These are phyloP conservation scores for Steinernema carpocapsae DNA, from an alignment of 2,888 invertebrate genomes.

Conservation along the genomic window DNA sequence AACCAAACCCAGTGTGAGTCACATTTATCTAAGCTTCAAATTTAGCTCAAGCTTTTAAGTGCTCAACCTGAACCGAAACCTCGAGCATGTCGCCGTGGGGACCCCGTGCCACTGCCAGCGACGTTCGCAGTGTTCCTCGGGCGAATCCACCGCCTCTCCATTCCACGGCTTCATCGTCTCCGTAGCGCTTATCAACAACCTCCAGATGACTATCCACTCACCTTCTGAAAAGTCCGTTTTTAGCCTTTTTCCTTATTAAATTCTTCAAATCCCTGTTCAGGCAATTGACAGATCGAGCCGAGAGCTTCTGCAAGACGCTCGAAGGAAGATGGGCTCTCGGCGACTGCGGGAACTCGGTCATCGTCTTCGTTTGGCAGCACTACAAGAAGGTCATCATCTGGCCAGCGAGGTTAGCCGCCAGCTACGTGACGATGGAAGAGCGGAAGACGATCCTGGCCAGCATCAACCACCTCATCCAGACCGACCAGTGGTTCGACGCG, in stretches of 20 bases:
- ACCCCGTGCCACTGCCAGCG: slow-evolving; percentile 68
- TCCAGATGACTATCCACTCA: slow-evolving; percentile 67
- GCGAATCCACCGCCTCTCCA: slow-evolving; percentile 49
- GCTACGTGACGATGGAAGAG: slow-evolving; percentile 63
- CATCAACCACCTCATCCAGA: slow-evolving; percentile 63
- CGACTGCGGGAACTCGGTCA: slow-evolving; percentile 68
- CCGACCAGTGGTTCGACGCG: slow-evolving; percentile 64
- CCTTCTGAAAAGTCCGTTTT: slow-evolving; percentile 63
- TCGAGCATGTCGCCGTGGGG: slow-evolving; percentile 60
- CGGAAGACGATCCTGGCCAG: slow-evolving; percentile 57
- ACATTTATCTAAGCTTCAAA: too few species aligned
- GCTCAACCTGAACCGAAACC: slow-evolving; percentile 56
- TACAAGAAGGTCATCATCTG: slow-evolving; percentile 68
- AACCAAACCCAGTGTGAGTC: slow-evolving; percentile 64
- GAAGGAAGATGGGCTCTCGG: slow-evolving; percentile 69
- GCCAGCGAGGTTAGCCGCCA: slow-evolving; percentile 66
- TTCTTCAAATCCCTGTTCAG: slow-evolving; percentile 43
- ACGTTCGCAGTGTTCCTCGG: slow-evolving; percentile 60
- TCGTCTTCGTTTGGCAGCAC: slow-evolving; percentile 68
- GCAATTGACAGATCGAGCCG: slow-evolving; percentile 64
- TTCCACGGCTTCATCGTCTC: slow-evolving; percentile 68
- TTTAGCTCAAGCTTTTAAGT: slow-evolving; percentile 48
- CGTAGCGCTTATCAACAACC: slow-evolving; percentile 64
- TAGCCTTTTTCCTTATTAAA: not conserved
- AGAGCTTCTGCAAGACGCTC: slow-evolving; percentile 63